A percentile compares a stretch with the other conserved stretches of the same genome.
Evolutionary conservation across 2,888 invertebrate species (phyloP).

Genomic region (Chaetogeoica ovagalla): DNA sequence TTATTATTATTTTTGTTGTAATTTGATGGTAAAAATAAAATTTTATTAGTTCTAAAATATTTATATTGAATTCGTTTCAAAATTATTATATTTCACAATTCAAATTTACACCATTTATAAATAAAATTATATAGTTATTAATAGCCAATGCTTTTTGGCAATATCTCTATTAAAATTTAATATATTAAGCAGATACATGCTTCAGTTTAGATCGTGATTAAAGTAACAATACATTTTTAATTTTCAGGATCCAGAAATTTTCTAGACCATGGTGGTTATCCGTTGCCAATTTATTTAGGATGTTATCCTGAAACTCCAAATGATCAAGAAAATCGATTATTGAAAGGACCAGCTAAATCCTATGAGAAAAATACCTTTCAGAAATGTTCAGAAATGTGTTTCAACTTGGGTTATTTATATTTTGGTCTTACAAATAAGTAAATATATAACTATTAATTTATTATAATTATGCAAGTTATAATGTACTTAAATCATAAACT

Average conservation of each 20-base stretch:
- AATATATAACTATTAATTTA: neutral
- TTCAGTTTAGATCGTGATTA: neutral
- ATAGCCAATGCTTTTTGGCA: no score
- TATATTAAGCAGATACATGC: no score
- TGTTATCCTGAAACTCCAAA: conserved; percentile 55
- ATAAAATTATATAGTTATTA: no score
- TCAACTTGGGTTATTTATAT: conserved; percentile 51
- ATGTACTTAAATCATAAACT: neutral
- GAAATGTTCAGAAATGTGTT: conserved; percentile 50
- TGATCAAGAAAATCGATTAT: conserved; percentile 46
- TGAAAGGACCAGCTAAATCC: conserved; percentile 52
- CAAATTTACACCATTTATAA: no score
- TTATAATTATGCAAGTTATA: neutral
- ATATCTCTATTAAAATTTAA: no score
- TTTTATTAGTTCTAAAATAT: no score
- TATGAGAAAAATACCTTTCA: conserved; percentile 49
- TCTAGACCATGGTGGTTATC: neutral
- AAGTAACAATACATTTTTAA: neutral
- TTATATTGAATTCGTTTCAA: no score
- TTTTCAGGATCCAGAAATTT: neutral
- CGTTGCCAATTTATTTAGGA: conserved; percentile 50
- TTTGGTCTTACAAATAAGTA: conserved; percentile 53
- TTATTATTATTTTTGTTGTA: no score
- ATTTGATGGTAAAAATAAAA: no score
- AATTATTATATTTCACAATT: no score